phyloP scores from a whole-genome alignment of 2,113 vertebrate genomes.

The Opisthocomus hoazin region DNA sequence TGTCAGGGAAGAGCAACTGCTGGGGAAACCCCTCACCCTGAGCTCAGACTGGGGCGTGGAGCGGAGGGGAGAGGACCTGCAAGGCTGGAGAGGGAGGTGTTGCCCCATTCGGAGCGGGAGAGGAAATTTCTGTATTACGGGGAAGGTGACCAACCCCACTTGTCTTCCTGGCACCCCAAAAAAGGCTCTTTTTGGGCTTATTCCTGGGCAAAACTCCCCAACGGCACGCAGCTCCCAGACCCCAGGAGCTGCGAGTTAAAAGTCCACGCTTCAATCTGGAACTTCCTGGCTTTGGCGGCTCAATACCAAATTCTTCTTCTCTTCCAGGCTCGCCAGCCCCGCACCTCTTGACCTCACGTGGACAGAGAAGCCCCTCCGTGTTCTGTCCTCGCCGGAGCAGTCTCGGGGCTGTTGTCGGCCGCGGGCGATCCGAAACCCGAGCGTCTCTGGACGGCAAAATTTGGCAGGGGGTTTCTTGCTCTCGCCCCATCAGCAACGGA shows the following conservation, averaged over 20 bases:
- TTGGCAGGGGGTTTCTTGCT: not conserved
- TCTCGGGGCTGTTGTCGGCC: not conserved
- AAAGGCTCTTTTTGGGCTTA: not conserved
- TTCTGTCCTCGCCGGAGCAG: not conserved
- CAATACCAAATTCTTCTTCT: not conserved
- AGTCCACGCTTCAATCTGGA: not conserved
- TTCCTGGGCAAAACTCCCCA: not conserved
- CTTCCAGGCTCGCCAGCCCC: not conserved
- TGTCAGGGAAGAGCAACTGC: not conserved
- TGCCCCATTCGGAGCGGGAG: not conserved
- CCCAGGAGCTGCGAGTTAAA: not conserved
- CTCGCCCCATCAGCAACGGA: accelerated
- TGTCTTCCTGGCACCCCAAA: not conserved
- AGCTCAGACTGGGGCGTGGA: not conserved
- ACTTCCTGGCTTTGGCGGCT: not conserved
- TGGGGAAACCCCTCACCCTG: accelerated
- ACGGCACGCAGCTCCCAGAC: too few relatives aligned
- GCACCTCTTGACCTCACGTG: not conserved
- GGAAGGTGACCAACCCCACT: not conserved
- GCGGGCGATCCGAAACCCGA: not conserved
- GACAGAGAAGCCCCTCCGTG: not conserved
- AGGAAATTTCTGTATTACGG: not conserved
- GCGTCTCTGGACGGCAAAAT: not conserved
- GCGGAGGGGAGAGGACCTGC: not conserved
- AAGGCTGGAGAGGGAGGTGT: not conserved